phyloP scores from a whole-genome alignment of 1,140 invertebrate species.

The Tribolium madens region DNA sequence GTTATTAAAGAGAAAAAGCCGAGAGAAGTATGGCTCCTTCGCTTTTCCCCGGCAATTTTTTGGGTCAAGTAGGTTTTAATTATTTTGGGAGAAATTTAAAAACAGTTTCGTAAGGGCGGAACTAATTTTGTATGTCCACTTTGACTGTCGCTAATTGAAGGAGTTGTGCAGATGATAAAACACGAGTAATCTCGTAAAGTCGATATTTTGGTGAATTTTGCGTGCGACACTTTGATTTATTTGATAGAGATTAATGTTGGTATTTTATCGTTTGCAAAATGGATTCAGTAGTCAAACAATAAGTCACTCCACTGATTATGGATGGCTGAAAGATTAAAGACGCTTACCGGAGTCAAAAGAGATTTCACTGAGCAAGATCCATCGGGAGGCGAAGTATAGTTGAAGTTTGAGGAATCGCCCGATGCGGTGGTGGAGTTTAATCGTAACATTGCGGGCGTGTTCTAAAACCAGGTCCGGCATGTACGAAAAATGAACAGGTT shows the following conservation, averaged over 20 bases:
- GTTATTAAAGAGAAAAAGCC: slow-evolving; percentile 10
- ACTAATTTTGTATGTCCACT: too few relatives aligned
- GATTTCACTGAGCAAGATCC: slow-evolving; percentile 91
- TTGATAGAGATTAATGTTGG: slow-evolving; percentile 46
- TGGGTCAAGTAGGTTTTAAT: not conserved
- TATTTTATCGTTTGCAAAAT: slow-evolving; percentile 45
- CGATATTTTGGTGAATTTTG: slow-evolving; percentile 46
- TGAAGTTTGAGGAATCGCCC: slow-evolving; percentile 83
- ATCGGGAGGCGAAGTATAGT: slow-evolving; percentile 85
- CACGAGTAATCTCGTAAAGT: slow-evolving; percentile 8
- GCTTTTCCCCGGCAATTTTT: not conserved
- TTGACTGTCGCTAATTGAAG: slow-evolving; percentile 15
- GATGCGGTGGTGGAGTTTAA: slow-evolving; percentile 82
- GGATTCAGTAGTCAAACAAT: slow-evolving; percentile 45
- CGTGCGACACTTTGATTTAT: slow-evolving; percentile 53
- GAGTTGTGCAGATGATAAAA: slow-evolving; percentile 24
- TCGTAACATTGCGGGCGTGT: slow-evolving; percentile 84
- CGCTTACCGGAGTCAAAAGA: slow-evolving; percentile 81
- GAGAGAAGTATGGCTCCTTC: not conserved
- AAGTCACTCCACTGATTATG: slow-evolving; percentile 45
- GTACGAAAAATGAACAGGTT: slow-evolving; percentile 78
- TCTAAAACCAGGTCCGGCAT: slow-evolving; percentile 86
- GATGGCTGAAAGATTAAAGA: slow-evolving; percentile 46
- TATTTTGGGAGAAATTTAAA: not conserved
- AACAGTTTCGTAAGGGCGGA: not conserved